Evolutionary conservation across 2,888 invertebrate species (phyloP).

Genomic region (Dexiosoma caninum): DNA sequence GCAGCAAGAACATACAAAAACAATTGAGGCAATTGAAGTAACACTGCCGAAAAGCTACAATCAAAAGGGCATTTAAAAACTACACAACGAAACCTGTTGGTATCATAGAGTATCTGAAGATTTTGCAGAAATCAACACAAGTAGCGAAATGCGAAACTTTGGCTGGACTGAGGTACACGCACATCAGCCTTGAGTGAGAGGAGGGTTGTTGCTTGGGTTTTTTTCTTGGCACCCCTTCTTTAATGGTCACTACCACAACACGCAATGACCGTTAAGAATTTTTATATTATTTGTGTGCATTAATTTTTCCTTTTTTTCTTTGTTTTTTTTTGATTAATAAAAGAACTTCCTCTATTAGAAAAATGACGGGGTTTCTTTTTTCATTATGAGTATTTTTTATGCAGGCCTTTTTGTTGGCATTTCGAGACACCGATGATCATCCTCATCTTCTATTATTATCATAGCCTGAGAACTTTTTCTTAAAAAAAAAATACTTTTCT

Average conservation of each 20-base stretch:
- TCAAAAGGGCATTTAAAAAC: constrained; percentile 39
- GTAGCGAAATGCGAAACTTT: constrained; percentile 48
- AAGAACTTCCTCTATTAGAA: constrained; percentile 62
- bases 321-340: constrained; percentile 33
- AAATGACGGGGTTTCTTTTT: constrained; percentile 62
- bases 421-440: constrained; percentile 42
- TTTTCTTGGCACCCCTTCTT: constrained; percentile 62
- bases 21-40: constrained; percentile 18
- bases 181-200: constrained; percentile 52
- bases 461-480: constrained; percentile 77
- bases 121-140: constrained; percentile 59
- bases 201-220: constrained; percentile 62
- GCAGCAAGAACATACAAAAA: constrained; percentile 49
- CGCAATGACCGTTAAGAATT: constrained; percentile 63
- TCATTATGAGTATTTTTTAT: constrained; percentile 44
- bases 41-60: constrained; percentile 57
- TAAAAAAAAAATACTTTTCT: constrained; percentile 53
- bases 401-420: constrained; percentile 48
- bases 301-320: constrained; percentile 48
- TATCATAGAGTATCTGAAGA: constrained; percentile 71
- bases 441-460: constrained; percentile 72
- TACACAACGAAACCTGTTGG: constrained; percentile 75
- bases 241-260: constrained; percentile 59
- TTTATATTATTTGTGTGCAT: constrained; percentile 56
- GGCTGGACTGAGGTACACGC: constrained; percentile 55